phyloP scores from a whole-genome alignment of 2,113 vertebrate genomes.

The Cacatua alba region DNA sequence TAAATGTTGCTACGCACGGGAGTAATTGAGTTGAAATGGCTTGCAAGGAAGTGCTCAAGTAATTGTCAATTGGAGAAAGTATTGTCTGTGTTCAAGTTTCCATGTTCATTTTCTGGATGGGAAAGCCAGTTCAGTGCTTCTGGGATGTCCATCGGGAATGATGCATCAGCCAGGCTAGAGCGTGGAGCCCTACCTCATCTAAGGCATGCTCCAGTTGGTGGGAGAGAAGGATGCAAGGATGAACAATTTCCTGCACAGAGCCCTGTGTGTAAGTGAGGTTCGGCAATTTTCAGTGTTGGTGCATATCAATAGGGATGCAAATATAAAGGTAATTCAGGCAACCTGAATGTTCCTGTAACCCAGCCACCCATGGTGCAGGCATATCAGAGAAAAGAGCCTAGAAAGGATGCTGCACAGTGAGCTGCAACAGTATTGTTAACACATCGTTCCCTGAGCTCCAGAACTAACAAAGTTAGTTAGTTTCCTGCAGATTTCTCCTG shows the following conservation, averaged over 20 bases:
- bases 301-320: not conserved
- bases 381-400: not conserved
- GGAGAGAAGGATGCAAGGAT: not conserved
- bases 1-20: conserved; percentile 17
- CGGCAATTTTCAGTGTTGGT: not conserved
- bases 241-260: not conserved
- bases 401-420: not conserved
- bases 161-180: not conserved
- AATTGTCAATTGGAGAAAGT: conserved; percentile 23
- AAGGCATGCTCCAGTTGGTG: not conserved
- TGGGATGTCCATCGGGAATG: not conserved
- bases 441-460: not conserved
- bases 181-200: not conserved
- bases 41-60: conserved; percentile 1
- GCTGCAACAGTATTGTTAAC: not conserved
- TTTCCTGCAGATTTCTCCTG: not conserved
- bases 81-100: not conserved
- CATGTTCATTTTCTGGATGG: not conserved
- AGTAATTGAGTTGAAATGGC: conserved; percentile 31
- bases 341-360: not conserved
- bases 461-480: not conserved
- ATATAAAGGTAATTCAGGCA: not conserved
- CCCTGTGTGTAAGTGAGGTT: not conserved
- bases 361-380: not conserved
- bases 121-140: not conserved